Conservation (phyloP, 2,797 vertebrate species). For the Liparis tanakae region DNA sequence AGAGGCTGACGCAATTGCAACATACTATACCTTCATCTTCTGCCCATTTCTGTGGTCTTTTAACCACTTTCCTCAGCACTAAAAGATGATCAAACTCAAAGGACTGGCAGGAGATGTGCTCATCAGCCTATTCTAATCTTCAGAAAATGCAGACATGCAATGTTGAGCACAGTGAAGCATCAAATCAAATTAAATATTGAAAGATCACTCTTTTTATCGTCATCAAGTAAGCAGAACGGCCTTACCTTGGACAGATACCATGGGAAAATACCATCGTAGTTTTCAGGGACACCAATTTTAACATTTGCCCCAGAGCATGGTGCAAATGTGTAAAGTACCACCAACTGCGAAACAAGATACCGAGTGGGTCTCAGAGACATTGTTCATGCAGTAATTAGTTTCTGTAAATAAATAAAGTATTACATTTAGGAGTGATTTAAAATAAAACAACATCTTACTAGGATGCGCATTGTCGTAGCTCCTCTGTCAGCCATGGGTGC, state of each 20-base stretch:
- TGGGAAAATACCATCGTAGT: conserved; percentile 85
- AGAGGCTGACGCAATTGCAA: conserved; percentile 17
- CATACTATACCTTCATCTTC: conserved; percentile 5
- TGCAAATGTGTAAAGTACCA: conserved; percentile 56
- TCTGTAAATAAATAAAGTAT: not conserved
- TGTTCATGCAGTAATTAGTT: conserved; percentile 4
- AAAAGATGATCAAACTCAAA: not conserved
- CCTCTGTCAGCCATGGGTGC: conserved; percentile 54
- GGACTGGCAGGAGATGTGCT: not conserved
- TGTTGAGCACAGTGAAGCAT: not conserved
- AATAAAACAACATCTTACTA: conserved; percentile 60
- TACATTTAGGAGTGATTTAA: not conserved
- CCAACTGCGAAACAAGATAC: conserved; percentile 60
- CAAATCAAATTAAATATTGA: not conserved
- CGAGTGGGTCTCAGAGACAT: not conserved
- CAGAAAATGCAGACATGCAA: not conserved
- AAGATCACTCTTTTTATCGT: not conserved
- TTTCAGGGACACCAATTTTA: conserved; percentile 85
- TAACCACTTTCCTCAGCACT: not conserved
- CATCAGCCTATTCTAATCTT: not conserved
- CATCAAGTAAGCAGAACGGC: conserved; percentile 6
- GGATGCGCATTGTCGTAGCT: conserved; percentile 46
- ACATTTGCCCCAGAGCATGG: conserved; percentile 75
- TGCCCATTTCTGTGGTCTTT: not conserved
- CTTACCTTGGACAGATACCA: conserved; percentile 88